These are phyloP conservation scores for Ceraclea dissimilis DNA, from an alignment of 2,888 invertebrate genomes.

Conservation along the genomic window DNA sequence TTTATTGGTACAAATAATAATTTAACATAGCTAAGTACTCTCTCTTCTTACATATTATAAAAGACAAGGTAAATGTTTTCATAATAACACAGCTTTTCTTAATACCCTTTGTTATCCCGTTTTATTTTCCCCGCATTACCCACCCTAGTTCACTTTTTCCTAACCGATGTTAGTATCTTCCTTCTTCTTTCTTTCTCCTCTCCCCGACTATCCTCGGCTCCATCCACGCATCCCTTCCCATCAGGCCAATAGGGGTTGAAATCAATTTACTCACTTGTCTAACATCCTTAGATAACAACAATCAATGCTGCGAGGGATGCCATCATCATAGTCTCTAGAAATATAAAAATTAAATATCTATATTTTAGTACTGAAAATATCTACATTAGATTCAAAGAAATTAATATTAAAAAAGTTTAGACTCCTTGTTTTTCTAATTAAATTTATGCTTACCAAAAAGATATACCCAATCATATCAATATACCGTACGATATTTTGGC, in stretches of 20 bases:
- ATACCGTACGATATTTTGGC: too few species aligned
- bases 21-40: too few species aligned
- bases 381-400: too few species aligned
- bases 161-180: not conserved
- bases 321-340: too few species aligned
- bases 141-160: not conserved
- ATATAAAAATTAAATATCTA: too few species aligned
- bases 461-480: too few species aligned
- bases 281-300: slow-evolving; percentile 25
- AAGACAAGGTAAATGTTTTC: not conserved
- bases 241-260: slow-evolving; percentile 20
- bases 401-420: too few species aligned
- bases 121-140: slow-evolving; percentile 16
- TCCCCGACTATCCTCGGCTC: slow-evolving; percentile 4
- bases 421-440: too few species aligned
- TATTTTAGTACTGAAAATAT: not conserved
- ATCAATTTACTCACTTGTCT: slow-evolving; percentile 26
- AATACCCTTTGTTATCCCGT: slow-evolving; percentile 12
- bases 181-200: slow-evolving; percentile 5
- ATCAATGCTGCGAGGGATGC: slow-evolving; percentile 19
- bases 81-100: slow-evolving; percentile 8
- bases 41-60: too few species aligned
- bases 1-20: too few species aligned
- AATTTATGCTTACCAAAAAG: too few species aligned
- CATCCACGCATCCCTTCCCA: slow-evolving; percentile 6